Conservation (phyloP, 2,113 vertebrate genomes). For the Rattus rattus region DNA sequence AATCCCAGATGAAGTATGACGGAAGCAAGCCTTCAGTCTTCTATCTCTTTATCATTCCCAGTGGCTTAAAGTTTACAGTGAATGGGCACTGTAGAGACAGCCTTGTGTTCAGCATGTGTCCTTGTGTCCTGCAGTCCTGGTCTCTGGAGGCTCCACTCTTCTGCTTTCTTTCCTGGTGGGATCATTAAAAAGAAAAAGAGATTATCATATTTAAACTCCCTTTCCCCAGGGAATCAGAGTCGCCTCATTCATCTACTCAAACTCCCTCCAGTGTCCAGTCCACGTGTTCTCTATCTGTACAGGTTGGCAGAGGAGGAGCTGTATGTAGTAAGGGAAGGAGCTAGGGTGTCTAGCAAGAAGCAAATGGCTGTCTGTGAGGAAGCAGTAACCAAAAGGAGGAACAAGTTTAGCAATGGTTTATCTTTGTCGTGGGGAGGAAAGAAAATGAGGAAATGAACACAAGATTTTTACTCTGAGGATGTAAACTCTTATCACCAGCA, state of each 20-base stretch:
- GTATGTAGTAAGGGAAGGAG: neutral
- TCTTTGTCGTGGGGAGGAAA: neutral
- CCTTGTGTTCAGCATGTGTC: neutral
- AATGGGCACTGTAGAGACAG: neutral
- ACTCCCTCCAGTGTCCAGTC: neutral
- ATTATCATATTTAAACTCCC: neutral
- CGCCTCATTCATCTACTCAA: neutral
- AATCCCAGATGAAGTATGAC: neutral
- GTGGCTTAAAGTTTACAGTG: neutral
- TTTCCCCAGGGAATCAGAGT: neutral
- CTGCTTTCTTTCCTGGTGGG: neutral
- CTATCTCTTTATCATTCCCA: neutral
- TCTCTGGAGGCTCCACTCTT: constrained; percentile 6
- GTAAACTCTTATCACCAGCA: constrained; percentile 3
- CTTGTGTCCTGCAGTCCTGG: neutral
- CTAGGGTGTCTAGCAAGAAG: neutral
- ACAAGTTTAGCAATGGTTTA: constrained; percentile 23
- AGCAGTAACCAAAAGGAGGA: neutral
- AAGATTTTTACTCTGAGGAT: neutral
- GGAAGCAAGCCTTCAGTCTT: neutral
- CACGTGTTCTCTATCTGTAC: constrained; percentile 7
- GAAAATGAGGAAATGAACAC: neutral
- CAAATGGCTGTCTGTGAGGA: neutral
- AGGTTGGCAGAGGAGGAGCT: neutral
- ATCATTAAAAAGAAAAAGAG: constrained; percentile 22